Evolutionary conservation across 2,113 vertebrate species (phyloP), one percentile per base, ranked within the genome.

Genomic region (Apeltes quadracus): DNA sequence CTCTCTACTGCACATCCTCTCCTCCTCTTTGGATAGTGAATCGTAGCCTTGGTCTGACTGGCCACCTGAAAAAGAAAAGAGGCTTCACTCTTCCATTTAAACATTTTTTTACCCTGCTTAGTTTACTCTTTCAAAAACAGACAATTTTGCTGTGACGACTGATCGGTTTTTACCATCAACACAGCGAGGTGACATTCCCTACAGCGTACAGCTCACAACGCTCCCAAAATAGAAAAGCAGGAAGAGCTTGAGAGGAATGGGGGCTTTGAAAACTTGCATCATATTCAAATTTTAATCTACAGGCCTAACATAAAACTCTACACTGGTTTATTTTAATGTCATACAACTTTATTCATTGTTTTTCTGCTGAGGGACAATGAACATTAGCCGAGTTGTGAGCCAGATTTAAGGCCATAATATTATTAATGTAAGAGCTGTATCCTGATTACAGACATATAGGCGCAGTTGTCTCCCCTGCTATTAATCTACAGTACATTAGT

Each of bases 1-100:
- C 69, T 94, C 91, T 81, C 79, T 84, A 91, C 90, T 82, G 8
- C 92, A 95, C 89, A 95, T 91, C 83, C 92, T 94, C 84, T 95
- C 91, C 91, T 95, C 96, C 81, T 97, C 98, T 83, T 97, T 98
- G 70, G 96, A 94, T 55, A 96, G 86, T 32, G 95, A 94, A 84
- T 95, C 96, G 69, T 94, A 97, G 68, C 95, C 95, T 76, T 95
- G 91, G 89, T 98, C 96, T 82, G 97, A 94, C 81, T 95, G 96
- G 36, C 95, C 96, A 76, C 95, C 97, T 99, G 38, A 55, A 87
- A 87, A 70, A 68, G 22, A 80, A 15, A 46, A 55, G 12, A 75
- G 61, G 54, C 22, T 74, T 69, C 68, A 62, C 38, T 78, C 38
- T 1, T 34, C 27, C 20, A 27, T 14, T 34, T 14, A n/a, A 27